These are phyloP conservation scores for Prostheceraeus crozeri DNA, from an alignment of 2,888 invertebrate genomes.

Conservation along the genomic window DNA sequence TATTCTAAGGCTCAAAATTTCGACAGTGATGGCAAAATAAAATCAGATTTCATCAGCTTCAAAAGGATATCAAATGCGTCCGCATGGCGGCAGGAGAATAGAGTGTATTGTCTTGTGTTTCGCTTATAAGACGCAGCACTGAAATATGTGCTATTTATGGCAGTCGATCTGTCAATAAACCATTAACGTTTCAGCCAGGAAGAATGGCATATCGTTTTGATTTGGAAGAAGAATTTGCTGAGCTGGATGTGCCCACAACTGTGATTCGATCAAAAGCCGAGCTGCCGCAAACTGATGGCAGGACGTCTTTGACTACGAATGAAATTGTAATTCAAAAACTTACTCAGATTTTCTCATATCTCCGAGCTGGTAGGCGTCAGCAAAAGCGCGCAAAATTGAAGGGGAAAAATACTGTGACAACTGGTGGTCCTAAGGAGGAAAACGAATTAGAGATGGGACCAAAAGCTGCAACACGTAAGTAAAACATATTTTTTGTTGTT, in stretches of 20 bases:
- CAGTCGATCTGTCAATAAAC: background rate
- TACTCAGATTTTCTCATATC: slow-evolving; percentile 87
- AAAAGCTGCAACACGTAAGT: too few relatives aligned
- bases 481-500: too few relatives aligned
- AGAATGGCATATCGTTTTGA: slow-evolving; percentile 98
- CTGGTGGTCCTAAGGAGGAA: slow-evolving; percentile 32
- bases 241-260: slow-evolving; percentile 89
- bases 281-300: slow-evolving; percentile 59
- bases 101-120: background rate
- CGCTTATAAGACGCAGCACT: background rate
- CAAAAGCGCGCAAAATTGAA: slow-evolving; percentile 63
- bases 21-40: too few relatives aligned
- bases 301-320: slow-evolving; percentile 61
- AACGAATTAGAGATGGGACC: too few relatives aligned
- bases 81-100: background rate
- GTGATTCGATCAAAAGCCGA: slow-evolving; percentile 76
- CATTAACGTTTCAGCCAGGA: slow-evolving; percentile 67
- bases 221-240: slow-evolving; percentile 73
- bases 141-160: slow-evolving; percentile 66
- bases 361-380: slow-evolving; percentile 77
- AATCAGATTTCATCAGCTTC: too few relatives aligned
- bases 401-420: slow-evolving; percentile 43
- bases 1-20: too few relatives aligned
- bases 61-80: too few relatives aligned
- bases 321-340: slow-evolving; percentile 83